These are phyloP conservation scores for Pipistrellus nathusii DNA, from an alignment of 2,797 vertebrate species.

Conservation along the genomic window DNA sequence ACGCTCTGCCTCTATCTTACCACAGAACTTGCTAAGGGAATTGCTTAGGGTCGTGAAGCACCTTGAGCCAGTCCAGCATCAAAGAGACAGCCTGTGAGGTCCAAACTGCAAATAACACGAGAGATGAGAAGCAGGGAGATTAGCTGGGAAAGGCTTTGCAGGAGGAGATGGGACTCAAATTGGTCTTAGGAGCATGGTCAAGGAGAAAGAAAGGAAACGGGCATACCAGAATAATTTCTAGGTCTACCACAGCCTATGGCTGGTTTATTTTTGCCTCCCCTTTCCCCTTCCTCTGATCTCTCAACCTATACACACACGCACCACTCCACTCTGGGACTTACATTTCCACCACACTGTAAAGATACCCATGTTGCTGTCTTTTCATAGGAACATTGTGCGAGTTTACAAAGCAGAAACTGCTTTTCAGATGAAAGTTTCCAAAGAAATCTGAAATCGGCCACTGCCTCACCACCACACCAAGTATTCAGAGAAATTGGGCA, in stretches of 20 bases:
- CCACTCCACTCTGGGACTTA: background rate
- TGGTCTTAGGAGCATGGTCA: background rate
- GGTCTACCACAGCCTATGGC: background rate
- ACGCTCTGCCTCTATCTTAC: background rate
- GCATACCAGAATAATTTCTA: background rate
- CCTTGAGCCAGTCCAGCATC: background rate
- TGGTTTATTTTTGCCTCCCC: background rate
- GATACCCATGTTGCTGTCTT: background rate
- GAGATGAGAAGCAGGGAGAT: background rate
- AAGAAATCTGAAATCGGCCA: constrained; percentile 2
- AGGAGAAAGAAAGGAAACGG: background rate
- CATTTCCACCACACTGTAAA: background rate
- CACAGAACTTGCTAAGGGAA: background rate
- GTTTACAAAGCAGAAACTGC: background rate
- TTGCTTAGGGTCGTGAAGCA: background rate
- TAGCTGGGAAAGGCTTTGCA: background rate
- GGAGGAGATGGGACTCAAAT: background rate
- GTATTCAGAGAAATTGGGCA: background rate
- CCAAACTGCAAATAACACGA: background rate
- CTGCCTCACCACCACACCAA: background rate
- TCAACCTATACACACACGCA: background rate
- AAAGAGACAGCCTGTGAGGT: background rate
- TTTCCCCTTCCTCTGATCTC: too few relatives aligned
- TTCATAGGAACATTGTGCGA: background rate
- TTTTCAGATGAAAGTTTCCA: background rate